Percentiles rank a stretch among this genome's conserved stretches.
Conservation (phyloP, 2,113 vertebrate genomes). For the Scophthalmus maximus region DNA sequence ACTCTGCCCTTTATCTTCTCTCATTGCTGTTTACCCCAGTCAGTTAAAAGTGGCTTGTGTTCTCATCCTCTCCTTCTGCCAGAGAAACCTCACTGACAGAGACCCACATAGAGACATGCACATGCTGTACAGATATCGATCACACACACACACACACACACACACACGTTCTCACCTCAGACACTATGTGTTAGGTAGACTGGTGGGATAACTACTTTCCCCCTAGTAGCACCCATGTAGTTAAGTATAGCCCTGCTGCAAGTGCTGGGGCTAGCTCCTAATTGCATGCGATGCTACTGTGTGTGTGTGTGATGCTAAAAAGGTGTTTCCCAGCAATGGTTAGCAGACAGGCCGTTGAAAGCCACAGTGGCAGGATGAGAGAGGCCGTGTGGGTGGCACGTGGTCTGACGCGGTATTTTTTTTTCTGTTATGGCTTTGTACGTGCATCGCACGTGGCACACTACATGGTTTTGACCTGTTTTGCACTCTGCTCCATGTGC, state of each 20-base stretch:
- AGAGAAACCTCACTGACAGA: slow-evolving; percentile 82
- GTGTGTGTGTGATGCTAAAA: slow-evolving; percentile 31
- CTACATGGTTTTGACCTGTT: slow-evolving; percentile 35
- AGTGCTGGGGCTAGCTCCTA: slow-evolving; percentile 34
- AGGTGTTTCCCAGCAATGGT: slow-evolving; percentile 58
- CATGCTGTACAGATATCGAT: slow-evolving; percentile 33
- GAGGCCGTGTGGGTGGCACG: slow-evolving; percentile 55
- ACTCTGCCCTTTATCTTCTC: slow-evolving; percentile 85
- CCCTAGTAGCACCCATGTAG: not conserved
- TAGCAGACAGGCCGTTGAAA: slow-evolving; percentile 44
- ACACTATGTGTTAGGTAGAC: slow-evolving; percentile 50
- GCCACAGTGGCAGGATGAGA: slow-evolving; percentile 50
- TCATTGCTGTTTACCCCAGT: slow-evolving; percentile 88
- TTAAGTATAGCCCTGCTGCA: slow-evolving; percentile 32
- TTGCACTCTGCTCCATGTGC: slow-evolving; percentile 32
- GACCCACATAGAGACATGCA: slow-evolving; percentile 46
- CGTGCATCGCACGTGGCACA: slow-evolving; percentile 6
- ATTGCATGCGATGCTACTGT: slow-evolving; percentile 27
- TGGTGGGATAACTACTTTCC: slow-evolving; percentile 45
- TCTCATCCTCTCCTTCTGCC: slow-evolving; percentile 83
- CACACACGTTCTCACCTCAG: slow-evolving; percentile 17
- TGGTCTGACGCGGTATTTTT: slow-evolving; percentile 46
- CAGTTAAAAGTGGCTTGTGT: slow-evolving; percentile 88
- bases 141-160: not conserved
- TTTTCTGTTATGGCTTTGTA: slow-evolving; percentile 42